Base-by-base conservation (phyloP, 2,113 vertebrate species). In the Semicossyphus pulcher region DNA sequence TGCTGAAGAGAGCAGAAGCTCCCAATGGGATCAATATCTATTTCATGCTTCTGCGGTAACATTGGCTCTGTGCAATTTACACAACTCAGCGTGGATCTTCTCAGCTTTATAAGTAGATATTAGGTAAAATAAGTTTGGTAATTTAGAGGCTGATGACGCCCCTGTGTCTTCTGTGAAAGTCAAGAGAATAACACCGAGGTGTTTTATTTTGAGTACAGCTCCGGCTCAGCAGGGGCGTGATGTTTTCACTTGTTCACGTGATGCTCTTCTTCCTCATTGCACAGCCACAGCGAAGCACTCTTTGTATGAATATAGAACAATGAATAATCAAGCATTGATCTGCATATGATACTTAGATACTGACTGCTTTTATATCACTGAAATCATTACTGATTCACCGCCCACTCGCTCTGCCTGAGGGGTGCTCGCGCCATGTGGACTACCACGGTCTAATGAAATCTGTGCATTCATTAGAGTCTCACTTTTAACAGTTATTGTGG, bases 21-120 rank as follows among this genome's bases (percentile, higher is more conserved):
- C 34, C 36, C 32, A 12, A 1, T 62, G 11, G 61, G 49, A 88
- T 91, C 84, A 75, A 91, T 89, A 86, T 81, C 73, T 51, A 86
- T 89, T 89, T 89, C 82, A 85, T 72, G 86, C 78, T 72, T 81
- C 76, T 69, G 28, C 59, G 45, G 45, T 34, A 75, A 37, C 34
- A 56, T 66, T 65, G 61, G 20, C 74, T 36, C 15, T 44, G 53
- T 28, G 29, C 26, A 81, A 81, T 75, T 63, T 79, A 83, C 51
- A 74, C 64, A 69, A 53, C 68, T 86, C 39, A 14, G 36, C 80
- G 64, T 41, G 57, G 56, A 12, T 34, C 73, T 31, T 10, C 47
- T 68, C 20, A 31, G 31, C 42, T 37, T 21, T 52, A 59, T 71
- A 36, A n/a, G 18, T 47, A 39, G 52, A 59, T 21, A 52, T 78